phyloP scores from a whole-genome alignment of 2,888 invertebrate genomes.

The Drosophila macrospina region DNA sequence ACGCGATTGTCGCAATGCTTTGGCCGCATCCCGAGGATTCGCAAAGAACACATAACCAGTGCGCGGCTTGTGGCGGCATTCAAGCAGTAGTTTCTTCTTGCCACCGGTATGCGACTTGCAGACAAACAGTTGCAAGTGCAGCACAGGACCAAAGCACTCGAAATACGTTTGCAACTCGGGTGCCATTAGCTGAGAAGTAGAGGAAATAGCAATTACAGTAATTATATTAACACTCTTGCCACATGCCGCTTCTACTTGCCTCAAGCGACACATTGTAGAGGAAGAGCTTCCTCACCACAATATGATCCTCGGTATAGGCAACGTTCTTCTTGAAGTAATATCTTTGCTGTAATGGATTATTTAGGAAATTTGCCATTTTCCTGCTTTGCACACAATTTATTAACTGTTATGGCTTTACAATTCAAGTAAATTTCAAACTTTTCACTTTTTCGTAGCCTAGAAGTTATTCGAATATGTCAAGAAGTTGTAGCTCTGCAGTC shows the following conservation, averaged over 20 bases:
- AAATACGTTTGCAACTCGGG: constrained; percentile 36
- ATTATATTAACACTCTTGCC: neutral
- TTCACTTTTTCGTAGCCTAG: neutral
- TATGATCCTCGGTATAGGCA: constrained; percentile 56
- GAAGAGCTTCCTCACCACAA: constrained; percentile 39
- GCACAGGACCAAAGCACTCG: constrained; percentile 26
- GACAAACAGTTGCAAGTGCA: constrained; percentile 25
- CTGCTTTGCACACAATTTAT: neutral
- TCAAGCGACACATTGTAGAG: constrained; percentile 34
- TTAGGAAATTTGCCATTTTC: constrained; percentile 46
- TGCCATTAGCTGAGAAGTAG: constrained; percentile 10
- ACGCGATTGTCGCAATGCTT: constrained; percentile 19
- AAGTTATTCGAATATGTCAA: neutral
- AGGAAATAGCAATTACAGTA: neutral
- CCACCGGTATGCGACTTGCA: neutral
- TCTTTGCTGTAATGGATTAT: constrained; percentile 35
- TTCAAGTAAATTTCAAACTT: neutral
- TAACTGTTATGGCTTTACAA: neutral
- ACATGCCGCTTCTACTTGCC: constrained; percentile 18
- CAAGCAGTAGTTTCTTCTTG: neutral
- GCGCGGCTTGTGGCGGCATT: neutral
- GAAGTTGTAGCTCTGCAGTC: neutral
- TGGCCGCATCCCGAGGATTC: constrained; percentile 33
- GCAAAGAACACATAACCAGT: constrained; percentile 34
- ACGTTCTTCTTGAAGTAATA: constrained; percentile 37